Percentiles rank a stretch among this genome's conserved stretches.
Evolutionary conservation across 2,113 vertebrate genomes (phyloP).

Genomic region (Naja naja): DNA sequence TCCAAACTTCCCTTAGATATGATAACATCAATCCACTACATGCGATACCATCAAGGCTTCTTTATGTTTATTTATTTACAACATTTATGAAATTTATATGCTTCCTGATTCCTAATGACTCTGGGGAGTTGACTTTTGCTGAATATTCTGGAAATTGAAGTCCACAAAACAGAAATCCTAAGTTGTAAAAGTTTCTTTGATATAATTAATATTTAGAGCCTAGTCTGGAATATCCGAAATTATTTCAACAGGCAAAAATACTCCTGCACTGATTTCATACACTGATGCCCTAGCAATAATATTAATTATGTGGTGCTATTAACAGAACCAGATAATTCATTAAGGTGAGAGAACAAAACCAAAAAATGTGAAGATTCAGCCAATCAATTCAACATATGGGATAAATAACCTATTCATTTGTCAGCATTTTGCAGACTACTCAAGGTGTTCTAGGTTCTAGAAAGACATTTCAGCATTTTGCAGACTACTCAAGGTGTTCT

Average conservation of each 20-base stretch:
- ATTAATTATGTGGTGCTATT: neutral
- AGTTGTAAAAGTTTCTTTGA: neutral
- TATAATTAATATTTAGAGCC: neutral
- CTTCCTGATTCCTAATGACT: neutral
- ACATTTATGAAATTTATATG: neutral
- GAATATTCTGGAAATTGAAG: neutral
- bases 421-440: neutral
- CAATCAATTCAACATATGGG: neutral
- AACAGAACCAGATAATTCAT: neutral
- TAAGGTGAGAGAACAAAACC: neutral
- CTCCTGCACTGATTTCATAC: neutral
- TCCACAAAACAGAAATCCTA: neutral
- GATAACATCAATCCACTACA: neutral
- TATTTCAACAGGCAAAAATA: neutral
- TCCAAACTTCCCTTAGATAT: neutral
- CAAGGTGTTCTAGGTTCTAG: neutral
- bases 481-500: neutral
- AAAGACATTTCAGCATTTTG: neutral
- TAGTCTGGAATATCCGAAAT: neutral
- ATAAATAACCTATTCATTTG: neutral
- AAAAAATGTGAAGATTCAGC: neutral
- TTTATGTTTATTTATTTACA: neutral
- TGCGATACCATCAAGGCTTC: neutral
- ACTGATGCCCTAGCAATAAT: neutral
- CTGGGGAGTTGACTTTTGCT: neutral